These are phyloP conservation scores for Iguana delicatissima DNA, from an alignment of 2,797 vertebrate genomes.

Conservation along the genomic window DNA sequence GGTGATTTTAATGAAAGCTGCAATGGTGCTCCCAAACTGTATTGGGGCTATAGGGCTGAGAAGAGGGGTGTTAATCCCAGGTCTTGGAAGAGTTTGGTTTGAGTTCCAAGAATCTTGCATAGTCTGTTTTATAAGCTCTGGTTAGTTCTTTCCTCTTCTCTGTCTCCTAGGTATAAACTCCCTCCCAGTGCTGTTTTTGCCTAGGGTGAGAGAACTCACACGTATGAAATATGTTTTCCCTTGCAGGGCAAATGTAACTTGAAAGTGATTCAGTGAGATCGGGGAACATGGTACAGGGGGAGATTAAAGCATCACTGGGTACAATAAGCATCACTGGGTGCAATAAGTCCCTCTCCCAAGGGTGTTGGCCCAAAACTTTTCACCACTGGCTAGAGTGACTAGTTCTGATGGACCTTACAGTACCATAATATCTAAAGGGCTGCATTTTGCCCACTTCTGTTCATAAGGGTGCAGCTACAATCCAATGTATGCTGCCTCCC, in stretches of 20 bases:
- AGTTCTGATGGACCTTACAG: background rate
- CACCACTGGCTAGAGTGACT: background rate
- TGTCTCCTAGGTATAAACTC: background rate
- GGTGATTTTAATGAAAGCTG: background rate
- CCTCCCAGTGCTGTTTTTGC: background rate
- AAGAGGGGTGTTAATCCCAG: background rate
- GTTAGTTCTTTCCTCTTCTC: too few relatives aligned
- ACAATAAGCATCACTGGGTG: background rate
- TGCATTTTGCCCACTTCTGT: too few relatives aligned
- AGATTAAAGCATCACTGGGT: background rate
- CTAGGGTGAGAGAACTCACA: background rate
- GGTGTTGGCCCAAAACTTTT: background rate
- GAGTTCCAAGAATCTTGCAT: too few relatives aligned
- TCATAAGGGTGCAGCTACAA: background rate
- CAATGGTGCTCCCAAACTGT: background rate
- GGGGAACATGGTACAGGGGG: background rate
- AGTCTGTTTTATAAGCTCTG: too few relatives aligned
- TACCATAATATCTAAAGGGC: background rate
- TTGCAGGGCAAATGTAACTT: background rate
- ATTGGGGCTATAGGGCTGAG: background rate
- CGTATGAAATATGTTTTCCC: background rate
- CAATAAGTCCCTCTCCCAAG: too few relatives aligned
- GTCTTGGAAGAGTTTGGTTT: too few relatives aligned
- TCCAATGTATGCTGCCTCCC: background rate
- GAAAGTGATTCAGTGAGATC: background rate